phyloP scores from a whole-genome alignment of 1,140 invertebrate genomes.

The Aphelinus certus region DNA sequence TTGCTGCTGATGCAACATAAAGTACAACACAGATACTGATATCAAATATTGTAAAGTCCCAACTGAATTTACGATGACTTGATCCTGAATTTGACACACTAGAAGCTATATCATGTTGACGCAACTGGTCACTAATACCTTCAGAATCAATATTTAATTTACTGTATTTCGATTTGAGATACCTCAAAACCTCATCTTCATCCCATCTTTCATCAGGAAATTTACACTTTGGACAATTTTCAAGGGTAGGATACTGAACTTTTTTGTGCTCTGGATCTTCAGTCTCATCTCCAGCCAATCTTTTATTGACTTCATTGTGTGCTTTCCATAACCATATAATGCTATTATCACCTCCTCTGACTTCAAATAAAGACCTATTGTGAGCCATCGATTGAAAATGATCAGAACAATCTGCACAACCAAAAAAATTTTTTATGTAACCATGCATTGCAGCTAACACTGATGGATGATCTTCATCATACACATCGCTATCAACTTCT shows the following conservation, averaged over 20 bases:
- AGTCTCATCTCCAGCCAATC: slow-evolving; percentile 84
- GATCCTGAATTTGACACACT: slow-evolving; percentile 50
- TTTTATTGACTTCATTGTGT: slow-evolving; percentile 93
- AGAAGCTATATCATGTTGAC: slow-evolving; percentile 44
- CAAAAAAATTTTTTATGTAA: slow-evolving; percentile 94
- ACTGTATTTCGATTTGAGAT: slow-evolving; percentile 80
- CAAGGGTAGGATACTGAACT: slow-evolving; percentile 83
- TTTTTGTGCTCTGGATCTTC: slow-evolving; percentile 94
- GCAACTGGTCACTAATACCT: slow-evolving; percentile 50
- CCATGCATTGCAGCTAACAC: slow-evolving; percentile 85
- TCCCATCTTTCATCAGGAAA: slow-evolving; percentile 71
- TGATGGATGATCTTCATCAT: slow-evolving; percentile 68
- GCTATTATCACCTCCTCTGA: slow-evolving; percentile 76
- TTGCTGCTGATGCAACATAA: slow-evolving; percentile 74
- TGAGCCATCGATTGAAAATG: slow-evolving; percentile 89
- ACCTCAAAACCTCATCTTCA: slow-evolving; percentile 75
- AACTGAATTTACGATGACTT: slow-evolving; percentile 60
- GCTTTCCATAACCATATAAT: slow-evolving; percentile 95
- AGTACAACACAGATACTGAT: slow-evolving; percentile 80
- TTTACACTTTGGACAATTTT: slow-evolving; percentile 78
- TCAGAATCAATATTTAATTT: slow-evolving; percentile 66
- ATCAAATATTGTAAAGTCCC: slow-evolving; percentile 74
- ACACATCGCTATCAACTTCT: slow-evolving; percentile 46
- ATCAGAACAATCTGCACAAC: slow-evolving; percentile 87
- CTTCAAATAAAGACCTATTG: slow-evolving; percentile 73